Evolutionary conservation across 35 echinoderm and acorn worm species (phyloP), one percentile per base, ranked within the genome.

Genomic region (Patiria miniata): DNA sequence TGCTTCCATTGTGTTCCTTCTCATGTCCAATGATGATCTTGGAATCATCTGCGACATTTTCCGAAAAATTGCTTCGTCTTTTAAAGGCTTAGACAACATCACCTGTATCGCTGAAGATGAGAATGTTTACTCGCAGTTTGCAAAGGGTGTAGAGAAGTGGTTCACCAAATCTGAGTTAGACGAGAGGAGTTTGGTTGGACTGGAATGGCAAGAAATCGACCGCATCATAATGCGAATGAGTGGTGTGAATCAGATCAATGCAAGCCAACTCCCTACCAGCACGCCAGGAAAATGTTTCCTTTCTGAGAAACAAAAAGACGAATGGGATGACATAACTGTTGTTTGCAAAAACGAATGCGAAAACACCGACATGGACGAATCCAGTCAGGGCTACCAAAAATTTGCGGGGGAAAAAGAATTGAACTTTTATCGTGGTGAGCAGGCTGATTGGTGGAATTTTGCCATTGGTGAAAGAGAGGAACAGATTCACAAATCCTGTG

Each of bases 401-500:
- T 93, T 93, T 57, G 39, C 51, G 16, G 44, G 80, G 54, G 39
- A 79, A 40, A 89, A 58, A 53, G 91, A 93, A 53, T 38, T 82
- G 15, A 39, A 50, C 36, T 93, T 89, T 51, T 93, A 93, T 34
- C 80, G 81, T 52, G 91, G 91, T 22, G 77, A 80, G 76, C 80
- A 40, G 52, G 58, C 83, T 22, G 80, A 82, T 33, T 93, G 86
- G 80, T 93, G 91, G 91, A 93, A 93, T 55, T 93, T 93, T 61
- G 53, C 56, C 36, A 39, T 93, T 14, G 57, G 39, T 29, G 86
- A 93, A 51, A 59, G 51, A 16, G 30, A 19, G 9, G 60, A 37
- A 8, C 37, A 89, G 51, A 22, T 40, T 0, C 86, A 65, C 5
- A 83, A 40, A 36, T 61, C 61, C 8, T 90, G 26, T 81, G 83